These are phyloP conservation scores for Eustalomyia histrio DNA, from an alignment of 2,888 invertebrate genomes.

Conservation along the genomic window DNA sequence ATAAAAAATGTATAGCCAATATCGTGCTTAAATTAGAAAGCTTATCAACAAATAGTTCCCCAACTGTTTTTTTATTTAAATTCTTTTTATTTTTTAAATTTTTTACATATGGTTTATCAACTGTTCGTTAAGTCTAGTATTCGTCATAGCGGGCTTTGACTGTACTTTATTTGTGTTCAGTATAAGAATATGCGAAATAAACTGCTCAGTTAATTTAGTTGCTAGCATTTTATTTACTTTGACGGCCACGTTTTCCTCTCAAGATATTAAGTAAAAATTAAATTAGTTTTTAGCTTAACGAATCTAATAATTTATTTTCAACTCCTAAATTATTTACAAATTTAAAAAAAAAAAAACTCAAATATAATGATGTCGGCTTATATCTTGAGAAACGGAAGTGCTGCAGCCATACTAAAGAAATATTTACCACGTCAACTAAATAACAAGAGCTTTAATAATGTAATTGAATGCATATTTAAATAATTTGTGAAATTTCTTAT, in stretches of 20 bases:
- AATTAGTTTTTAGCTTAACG: no score
- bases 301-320: neutral
- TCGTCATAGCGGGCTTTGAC: no score
- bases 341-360: neutral
- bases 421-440: slow-evolving; percentile 68
- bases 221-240: slow-evolving; percentile 57
- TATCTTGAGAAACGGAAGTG: slow-evolving; percentile 71
- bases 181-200: neutral
- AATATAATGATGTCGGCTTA: slow-evolving; percentile 72
- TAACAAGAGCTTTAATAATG: slow-evolving; percentile 17
- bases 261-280: slow-evolving; percentile 6
- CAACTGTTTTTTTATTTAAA: no score
- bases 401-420: slow-evolving; percentile 69
- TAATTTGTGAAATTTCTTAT: slow-evolving; percentile 4
- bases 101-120: no score
- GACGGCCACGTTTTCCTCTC: slow-evolving; percentile 54
- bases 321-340: neutral
- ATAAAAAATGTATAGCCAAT: no score
- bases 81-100: no score
- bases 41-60: no score
- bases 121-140: no score
- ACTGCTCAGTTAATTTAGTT: slow-evolving; percentile 51
- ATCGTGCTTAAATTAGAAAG: no score
- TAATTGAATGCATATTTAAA: slow-evolving; percentile 28
- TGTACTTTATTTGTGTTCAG: no score